Evolutionary conservation across 2,113 vertebrate genomes (phyloP).

Genomic region (Madoqua kirkii): DNA sequence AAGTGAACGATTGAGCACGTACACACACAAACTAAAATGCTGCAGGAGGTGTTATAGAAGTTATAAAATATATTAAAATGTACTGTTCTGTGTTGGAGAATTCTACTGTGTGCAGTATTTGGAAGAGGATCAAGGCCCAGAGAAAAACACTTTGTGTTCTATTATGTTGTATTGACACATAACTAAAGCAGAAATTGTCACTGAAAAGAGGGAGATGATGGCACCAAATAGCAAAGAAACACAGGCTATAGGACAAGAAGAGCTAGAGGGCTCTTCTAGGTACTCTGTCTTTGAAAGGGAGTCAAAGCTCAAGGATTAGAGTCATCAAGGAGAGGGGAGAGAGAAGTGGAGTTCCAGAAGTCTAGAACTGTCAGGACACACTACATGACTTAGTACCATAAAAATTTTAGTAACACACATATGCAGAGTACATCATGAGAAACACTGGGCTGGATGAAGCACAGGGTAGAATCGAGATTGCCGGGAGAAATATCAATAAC

Average conservation of each 20-base stretch:
- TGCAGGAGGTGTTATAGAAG: neutral
- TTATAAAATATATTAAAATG: neutral
- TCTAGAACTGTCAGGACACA: neutral
- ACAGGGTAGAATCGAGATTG: neutral
- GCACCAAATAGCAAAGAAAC: neutral
- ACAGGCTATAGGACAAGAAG: neutral
- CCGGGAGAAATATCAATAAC: neutral
- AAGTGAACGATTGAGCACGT: accelerated
- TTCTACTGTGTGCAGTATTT: neutral
- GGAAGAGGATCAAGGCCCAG: neutral
- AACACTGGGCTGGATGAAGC: neutral
- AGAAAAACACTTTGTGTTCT: neutral
- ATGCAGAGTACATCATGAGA: neutral
- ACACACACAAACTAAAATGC: neutral
- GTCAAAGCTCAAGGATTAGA: neutral
- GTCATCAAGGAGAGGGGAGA: neutral
- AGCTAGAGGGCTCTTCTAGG: neutral
- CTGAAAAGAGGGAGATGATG: neutral
- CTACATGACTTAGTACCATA: too few species aligned
- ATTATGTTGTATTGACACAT: neutral
- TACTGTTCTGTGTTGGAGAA: neutral
- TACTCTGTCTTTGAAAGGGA: neutral
- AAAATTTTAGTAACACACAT: neutral
- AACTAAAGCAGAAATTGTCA: neutral
- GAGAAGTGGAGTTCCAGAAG: neutral